Evolutionary conservation across 2,888 invertebrate genomes (phyloP).

Genomic region (Drosophila koepferae): DNA sequence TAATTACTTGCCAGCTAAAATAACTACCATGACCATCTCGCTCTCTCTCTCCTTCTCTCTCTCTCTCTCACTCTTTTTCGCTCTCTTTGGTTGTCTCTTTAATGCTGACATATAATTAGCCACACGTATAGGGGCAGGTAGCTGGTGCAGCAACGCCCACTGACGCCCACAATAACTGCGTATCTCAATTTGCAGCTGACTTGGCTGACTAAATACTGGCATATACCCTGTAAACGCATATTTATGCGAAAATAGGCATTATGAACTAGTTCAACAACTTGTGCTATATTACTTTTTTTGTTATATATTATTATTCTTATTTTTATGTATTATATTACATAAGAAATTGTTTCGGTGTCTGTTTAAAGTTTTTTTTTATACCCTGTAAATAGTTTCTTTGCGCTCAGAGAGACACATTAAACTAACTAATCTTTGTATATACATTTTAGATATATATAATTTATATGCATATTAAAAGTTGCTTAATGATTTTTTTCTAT

Average conservation of each 20-base stretch:
- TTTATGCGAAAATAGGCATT: background rate
- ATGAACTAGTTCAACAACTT: background rate
- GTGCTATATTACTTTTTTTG: background rate
- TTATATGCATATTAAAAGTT: background rate
- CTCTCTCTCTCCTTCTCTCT: slow-evolving; percentile 6
- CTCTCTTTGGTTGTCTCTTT: slow-evolving; percentile 1
- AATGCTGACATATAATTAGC: slow-evolving; percentile 65
- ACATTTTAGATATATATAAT: too few relatives aligned
- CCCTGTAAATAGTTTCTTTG: background rate
- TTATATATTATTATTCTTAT: too few relatives aligned
- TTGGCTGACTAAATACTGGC: slow-evolving; percentile 2
- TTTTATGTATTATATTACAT: too few relatives aligned
- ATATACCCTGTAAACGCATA: slow-evolving; percentile 6
- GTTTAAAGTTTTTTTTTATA: background rate
- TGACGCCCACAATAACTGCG: slow-evolving; percentile 42
- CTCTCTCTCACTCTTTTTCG: background rate
- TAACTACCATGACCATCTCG: slow-evolving; percentile 23
- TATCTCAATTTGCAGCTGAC: slow-evolving; percentile 38
- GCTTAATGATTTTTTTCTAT: background rate
- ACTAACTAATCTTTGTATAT: too few relatives aligned
- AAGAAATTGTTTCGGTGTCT: background rate
- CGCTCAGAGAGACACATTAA: too few relatives aligned
- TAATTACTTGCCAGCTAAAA: slow-evolving; percentile 66
- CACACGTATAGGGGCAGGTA: slow-evolving; percentile 49
- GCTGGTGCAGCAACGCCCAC: slow-evolving; percentile 50